Evolutionary conservation across 2,888 invertebrate genomes (phyloP).

Genomic region (Colostygia pectinataria): DNA sequence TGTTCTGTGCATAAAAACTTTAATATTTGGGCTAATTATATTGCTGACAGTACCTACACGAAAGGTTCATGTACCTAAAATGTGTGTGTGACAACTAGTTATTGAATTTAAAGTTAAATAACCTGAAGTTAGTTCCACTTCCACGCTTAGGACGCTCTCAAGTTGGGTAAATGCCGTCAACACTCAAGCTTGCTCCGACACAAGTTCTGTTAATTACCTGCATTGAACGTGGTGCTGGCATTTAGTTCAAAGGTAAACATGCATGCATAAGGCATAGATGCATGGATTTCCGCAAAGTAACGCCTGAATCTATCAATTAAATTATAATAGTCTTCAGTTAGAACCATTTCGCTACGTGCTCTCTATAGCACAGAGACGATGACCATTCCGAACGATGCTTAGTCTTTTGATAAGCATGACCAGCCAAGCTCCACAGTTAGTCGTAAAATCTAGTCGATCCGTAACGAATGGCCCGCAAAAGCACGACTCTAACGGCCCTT

Average conservation of each 20-base stretch:
- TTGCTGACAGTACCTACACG: neutral
- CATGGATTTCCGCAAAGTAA: no score
- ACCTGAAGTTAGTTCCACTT: constrained; percentile 12
- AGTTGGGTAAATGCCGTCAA: constrained; percentile 21
- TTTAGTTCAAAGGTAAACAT: constrained; percentile 12
- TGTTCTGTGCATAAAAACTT: no score
- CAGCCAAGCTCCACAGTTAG: no score
- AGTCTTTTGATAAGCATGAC: no score
- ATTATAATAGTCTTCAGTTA: no score
- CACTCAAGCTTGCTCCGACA: constrained; percentile 19
- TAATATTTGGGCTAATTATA: neutral
- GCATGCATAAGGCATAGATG: neutral
- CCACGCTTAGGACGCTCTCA: constrained; percentile 12
- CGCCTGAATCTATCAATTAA: no score
- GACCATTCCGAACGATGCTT: no score
- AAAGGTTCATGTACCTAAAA: neutral
- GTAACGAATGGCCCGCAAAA: constrained; percentile 44
- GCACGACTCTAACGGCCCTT: constrained; percentile 43
- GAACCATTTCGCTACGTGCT: no score
- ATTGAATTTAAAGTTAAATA: constrained; percentile 16
- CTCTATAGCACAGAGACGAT: no score
- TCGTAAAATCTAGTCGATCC: neutral
- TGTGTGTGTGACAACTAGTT: constrained; percentile 13
- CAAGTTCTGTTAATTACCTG: constrained; percentile 21
- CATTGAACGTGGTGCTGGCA: constrained; percentile 10